Percentiles rank a stretch among this genome's conserved stretches.
Evolutionary conservation across 2,888 invertebrate species (phyloP).

Genomic region (Neocrepidodera transversa): DNA sequence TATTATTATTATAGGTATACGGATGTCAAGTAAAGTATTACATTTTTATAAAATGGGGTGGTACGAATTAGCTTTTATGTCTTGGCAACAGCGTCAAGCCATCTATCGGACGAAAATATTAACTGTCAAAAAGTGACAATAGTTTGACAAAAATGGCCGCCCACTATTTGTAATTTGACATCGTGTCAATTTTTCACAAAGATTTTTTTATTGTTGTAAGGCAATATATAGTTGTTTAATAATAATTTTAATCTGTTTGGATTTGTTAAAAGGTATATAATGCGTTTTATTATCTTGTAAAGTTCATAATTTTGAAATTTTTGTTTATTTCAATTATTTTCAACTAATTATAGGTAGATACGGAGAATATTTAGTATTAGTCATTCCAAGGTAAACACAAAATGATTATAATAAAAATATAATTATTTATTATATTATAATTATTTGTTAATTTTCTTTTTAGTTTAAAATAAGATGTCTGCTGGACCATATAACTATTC

Average conservation of each 20-base stretch:
- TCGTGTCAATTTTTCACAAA: conserved; percentile 42
- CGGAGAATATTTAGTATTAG: conserved; percentile 20
- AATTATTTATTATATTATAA: background rate
- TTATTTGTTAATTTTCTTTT: conserved; percentile 12
- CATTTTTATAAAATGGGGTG: no score
- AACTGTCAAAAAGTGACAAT: conserved; percentile 4
- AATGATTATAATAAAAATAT: background rate
- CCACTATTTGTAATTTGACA: conserved; percentile 45
- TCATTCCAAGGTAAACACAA: conserved; percentile 25
- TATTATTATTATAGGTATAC: no score
- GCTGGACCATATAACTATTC: conserved; percentile 99
- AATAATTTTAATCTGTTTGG: conserved; percentile 25
- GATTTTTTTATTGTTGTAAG: conserved; percentile 32
- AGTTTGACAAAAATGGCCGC: conserved; percentile 40
- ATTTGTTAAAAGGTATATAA: conserved; percentile 24
- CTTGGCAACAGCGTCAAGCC: background rate
- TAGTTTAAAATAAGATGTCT: conserved; percentile 71
- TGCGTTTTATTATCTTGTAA: background rate
- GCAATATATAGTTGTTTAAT: conserved; percentile 29
- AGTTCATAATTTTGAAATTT: background rate
- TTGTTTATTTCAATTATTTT: conserved; percentile 11
- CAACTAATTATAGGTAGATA: conserved; percentile 12
- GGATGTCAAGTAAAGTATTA: no score
- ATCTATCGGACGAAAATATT: background rate
- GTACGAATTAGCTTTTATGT: no score